Evolutionary conservation across 2,113 vertebrate genomes (phyloP), one percentile per base, ranked within the genome.

Genomic region (Podarcis muralis): DNA sequence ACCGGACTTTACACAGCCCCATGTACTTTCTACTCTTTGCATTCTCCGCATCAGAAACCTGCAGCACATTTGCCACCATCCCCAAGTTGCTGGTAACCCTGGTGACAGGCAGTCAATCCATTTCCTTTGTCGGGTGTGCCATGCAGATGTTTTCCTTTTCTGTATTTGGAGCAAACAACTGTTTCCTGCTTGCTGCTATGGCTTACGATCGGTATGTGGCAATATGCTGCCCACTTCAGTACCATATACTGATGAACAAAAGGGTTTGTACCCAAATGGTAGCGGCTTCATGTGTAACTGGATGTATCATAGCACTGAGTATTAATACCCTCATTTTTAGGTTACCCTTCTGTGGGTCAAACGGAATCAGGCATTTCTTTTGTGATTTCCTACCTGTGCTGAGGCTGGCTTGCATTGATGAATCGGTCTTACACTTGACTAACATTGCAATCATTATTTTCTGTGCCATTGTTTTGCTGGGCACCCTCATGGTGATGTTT

Each of bases 331-430:
- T 53, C 35, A 71, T 81, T 32, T 69, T 81, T 12, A 66, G 75
- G 4, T 20, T 90, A 71, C 76, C 76, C 71, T 94, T 94, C 84
- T 93, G 91, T 91, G 89, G 93, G 5, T 12, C 90, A 68, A 93
- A 91, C 76, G 35, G 74, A 84, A 87, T 93, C 71, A 81, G 92
- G 22, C 88, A 93, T 84, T 93, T 93, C 77, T 93, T 92, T 83
- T 91, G 92, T 89, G 94, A 93, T 68, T 66, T 93, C n/a, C 65
- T 88, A 48, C 89, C 92, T 27, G 59, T 93, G 43, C 59, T 89
- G 65, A 85, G 80, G 11, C 92, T 95, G 53, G 90, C 92, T 40
- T 91, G 88, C 62, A 81, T 62, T 27, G 79, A 89, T 43, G 43
- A 43, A 43, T 43, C 43, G 1, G 43, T 43, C 13, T 30, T 75